Conservation (phyloP, 2,888 invertebrate genomes). For the Drosophila pseudotakahashii region DNA sequence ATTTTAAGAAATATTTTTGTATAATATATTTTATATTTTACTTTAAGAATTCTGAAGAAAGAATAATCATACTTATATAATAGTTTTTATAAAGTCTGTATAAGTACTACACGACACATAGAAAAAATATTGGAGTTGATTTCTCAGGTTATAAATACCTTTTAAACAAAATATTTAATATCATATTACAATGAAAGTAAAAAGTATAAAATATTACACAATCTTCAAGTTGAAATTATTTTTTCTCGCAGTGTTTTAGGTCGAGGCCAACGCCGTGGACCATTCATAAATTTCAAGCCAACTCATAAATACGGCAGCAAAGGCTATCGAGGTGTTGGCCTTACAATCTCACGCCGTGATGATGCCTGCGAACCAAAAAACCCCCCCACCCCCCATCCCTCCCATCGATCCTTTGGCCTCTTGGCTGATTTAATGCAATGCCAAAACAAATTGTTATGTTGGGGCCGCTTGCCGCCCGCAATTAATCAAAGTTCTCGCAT, state of each 20-base stretch:
- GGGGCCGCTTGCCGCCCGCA: constrained; percentile 61
- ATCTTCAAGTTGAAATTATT: not conserved
- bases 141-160: too few relatives aligned
- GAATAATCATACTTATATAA: not conserved
- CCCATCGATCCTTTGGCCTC: not conserved
- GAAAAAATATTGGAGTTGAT: too few relatives aligned
- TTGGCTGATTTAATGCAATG: constrained; percentile 73
- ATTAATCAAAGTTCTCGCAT: constrained; percentile 76
- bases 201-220: too few relatives aligned
- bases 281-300: constrained; percentile 70
- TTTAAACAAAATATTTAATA: too few relatives aligned
- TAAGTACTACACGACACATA: too few relatives aligned
- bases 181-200: too few relatives aligned
- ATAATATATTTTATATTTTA: too few relatives aligned
- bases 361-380: constrained; percentile 1
- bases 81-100: too few relatives aligned
- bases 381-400: too few relatives aligned
- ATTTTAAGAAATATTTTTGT: too few relatives aligned
- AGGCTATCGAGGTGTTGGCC: constrained; percentile 65
- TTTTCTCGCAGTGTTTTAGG: not conserved
- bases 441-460: constrained; percentile 78
- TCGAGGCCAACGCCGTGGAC: constrained; percentile 37
- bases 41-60: too few relatives aligned
- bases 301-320: constrained; percentile 58
- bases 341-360: constrained; percentile 63